Evolutionary conservation across 2,797 vertebrate genomes (phyloP).

Genomic region (Crenichthys baileyi): DNA sequence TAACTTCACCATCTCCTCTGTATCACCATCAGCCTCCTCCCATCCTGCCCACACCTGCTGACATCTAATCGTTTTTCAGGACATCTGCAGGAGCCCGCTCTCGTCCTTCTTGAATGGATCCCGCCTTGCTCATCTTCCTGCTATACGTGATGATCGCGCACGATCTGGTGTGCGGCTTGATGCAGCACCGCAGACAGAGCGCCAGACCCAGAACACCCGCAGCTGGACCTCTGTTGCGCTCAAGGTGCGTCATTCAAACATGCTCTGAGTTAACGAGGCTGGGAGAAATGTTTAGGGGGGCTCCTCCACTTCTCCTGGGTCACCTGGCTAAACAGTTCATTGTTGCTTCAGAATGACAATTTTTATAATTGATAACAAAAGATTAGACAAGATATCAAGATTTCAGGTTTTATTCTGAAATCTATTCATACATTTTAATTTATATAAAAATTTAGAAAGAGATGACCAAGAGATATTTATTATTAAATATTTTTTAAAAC

Average conservation of each 20-base stretch:
- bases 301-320: neutral
- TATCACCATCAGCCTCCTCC: neutral
- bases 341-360: neutral
- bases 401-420: no score
- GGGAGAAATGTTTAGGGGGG: neutral
- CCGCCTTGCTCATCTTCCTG: slow-evolving; percentile 88
- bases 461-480: no score
- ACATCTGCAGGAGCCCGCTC: neutral
- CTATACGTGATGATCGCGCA: slow-evolving; percentile 91
- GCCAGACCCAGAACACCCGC: slow-evolving; percentile 78
- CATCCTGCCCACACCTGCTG: neutral
- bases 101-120: slow-evolving; percentile 81
- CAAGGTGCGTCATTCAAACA: slow-evolving; percentile 77
- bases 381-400: neutral
- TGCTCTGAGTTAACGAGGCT: neutral
- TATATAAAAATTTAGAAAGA: neutral
- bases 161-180: slow-evolving; percentile 89
- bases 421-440: neutral
- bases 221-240: slow-evolving; percentile 76
- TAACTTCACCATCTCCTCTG: slow-evolving; percentile 13
- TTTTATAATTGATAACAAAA: neutral
- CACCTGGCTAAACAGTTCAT: neutral
- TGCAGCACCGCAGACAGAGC: slow-evolving; percentile 85
- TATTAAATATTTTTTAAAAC: neutral
- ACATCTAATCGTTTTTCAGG: slow-evolving; percentile 9